A percentile compares a stretch with the other conserved stretches of the same genome.
Conservation (phyloP, 2,797 vertebrate species). For the Chaenodraco wilsoni region DNA sequence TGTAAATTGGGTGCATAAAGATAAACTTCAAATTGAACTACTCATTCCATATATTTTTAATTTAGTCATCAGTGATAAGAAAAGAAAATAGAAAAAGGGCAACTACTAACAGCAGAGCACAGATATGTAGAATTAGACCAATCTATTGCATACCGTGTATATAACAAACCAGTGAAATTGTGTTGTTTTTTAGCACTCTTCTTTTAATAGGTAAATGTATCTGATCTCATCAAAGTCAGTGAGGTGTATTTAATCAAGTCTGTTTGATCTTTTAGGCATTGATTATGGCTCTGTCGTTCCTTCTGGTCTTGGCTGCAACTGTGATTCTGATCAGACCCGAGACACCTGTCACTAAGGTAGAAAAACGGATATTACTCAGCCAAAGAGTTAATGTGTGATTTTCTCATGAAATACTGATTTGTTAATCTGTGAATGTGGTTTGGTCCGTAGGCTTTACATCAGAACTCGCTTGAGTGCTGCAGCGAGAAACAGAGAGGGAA, state of each 20-base stretch:
- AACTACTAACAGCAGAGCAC: too few species aligned
- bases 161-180: not conserved
- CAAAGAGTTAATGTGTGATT: not conserved
- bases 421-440: constrained; percentile 19
- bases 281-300: constrained; percentile 80
- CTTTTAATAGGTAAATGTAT: not conserved
- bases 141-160: too few species aligned
- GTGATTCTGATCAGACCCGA: constrained; percentile 82
- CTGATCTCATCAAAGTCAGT: not conserved
- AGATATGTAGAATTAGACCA: too few species aligned
- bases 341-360: constrained; percentile 82
- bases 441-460: constrained; percentile 75
- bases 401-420: not conserved
- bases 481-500: constrained; percentile 77
- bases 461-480: constrained; percentile 80
- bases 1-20: too few species aligned
- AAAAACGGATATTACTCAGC: not conserved
- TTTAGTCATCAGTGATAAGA: too few species aligned
- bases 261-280: constrained; percentile 52
- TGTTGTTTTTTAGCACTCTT: not conserved
- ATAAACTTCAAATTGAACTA: too few species aligned
- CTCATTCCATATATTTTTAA: too few species aligned
- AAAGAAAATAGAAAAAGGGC: too few species aligned
- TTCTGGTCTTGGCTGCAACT: constrained; percentile 80
- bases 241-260: constrained; percentile 19